Evolutionary conservation across 2,888 invertebrate genomes (phyloP).

Genomic region (Ariolimax columbianus): DNA sequence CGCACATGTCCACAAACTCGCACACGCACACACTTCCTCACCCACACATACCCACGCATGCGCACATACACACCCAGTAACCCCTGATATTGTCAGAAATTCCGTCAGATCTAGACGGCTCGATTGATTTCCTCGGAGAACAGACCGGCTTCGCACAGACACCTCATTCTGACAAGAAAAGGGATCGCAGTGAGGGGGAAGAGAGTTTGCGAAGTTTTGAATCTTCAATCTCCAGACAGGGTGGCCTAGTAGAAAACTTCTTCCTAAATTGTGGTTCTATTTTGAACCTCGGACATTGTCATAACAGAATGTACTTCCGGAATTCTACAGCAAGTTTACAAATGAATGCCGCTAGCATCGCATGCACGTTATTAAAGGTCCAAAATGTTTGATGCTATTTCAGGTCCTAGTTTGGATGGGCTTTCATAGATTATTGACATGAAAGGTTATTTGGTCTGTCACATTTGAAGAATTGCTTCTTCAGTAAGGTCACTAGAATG

Average conservation of each 20-base stretch:
- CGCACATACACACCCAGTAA: not conserved
- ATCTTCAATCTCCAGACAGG: not conserved
- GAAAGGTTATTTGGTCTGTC: not conserved
- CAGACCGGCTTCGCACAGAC: not conserved
- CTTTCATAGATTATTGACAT: not conserved
- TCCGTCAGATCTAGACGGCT: not conserved
- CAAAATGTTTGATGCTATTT: not conserved
- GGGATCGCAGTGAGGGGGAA: not conserved
- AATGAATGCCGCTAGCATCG: not conserved
- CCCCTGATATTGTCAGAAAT: not conserved
- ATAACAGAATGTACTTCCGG: not conserved
- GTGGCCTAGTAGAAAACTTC: not conserved
- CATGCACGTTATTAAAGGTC: not conserved
- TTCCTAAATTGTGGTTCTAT: not conserved
- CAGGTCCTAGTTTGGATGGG: not conserved
- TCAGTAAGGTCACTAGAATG: not conserved
- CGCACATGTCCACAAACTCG: no score
- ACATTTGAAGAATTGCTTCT: not conserved
- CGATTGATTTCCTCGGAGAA: conserved; percentile 5
- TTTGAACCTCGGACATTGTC: not conserved
- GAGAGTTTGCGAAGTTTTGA: not conserved
- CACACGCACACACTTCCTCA: no score
- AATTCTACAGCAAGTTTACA: not conserved
- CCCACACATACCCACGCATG: no score
- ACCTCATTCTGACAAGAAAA: not conserved